These are phyloP conservation scores for Amazona vittata DNA, from an alignment of 2,113 vertebrate genomes.

Conservation along the genomic window DNA sequence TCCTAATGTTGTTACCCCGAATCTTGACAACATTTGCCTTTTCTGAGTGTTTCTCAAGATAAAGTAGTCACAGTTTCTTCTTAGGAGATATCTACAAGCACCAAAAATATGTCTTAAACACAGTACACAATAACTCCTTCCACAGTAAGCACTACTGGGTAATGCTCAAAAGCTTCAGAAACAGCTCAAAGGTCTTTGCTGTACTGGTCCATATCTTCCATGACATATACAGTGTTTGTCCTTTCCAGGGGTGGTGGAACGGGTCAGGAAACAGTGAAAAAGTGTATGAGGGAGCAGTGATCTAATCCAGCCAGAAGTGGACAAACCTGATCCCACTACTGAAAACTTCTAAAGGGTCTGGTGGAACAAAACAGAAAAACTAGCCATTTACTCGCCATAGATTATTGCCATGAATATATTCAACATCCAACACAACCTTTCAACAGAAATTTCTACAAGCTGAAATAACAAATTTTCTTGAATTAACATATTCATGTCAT, in stretches of 20 bases:
- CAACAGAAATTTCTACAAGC: neutral
- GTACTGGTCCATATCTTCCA: neutral
- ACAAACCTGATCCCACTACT: neutral
- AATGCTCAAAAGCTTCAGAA: neutral
- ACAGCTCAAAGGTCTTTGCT: neutral
- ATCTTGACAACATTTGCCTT: neutral
- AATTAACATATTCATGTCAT: neutral
- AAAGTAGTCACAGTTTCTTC: conserved; percentile 14
- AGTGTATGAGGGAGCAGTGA: neutral
- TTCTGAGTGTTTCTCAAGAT: conserved; percentile 10
- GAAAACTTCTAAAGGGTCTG: neutral
- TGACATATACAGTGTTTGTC: neutral
- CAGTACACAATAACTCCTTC: neutral
- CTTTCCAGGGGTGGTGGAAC: neutral
- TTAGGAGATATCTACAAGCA: neutral
- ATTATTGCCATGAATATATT: neutral
- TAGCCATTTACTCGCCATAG: neutral
- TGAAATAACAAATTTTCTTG: neutral
- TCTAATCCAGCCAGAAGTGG: neutral
- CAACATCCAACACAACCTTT: neutral
- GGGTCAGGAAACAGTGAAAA: neutral
- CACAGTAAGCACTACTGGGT: neutral
- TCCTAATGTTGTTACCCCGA: neutral
- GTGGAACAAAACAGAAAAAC: neutral
- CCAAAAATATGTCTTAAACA: neutral